Evolutionary conservation across 2,888 invertebrate genomes (phyloP).

Genomic region (Lucinisca nassula): DNA sequence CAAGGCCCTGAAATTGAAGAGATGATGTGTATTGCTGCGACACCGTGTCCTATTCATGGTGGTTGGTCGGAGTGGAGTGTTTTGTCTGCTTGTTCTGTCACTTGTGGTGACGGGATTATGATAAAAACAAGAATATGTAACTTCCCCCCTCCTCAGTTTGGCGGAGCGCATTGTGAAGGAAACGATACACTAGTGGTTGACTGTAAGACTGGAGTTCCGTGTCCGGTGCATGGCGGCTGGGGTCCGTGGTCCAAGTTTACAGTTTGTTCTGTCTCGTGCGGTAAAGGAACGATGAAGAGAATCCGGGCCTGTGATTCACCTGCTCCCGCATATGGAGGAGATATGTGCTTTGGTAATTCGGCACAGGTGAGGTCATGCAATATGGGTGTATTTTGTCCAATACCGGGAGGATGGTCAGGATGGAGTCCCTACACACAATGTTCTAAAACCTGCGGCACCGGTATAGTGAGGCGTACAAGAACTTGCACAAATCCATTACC

Average conservation of each 20-base stretch:
- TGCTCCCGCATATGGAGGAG: conserved; percentile 54
- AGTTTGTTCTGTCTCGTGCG: conserved; percentile 65
- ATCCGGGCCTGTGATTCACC: conserved; percentile 59
- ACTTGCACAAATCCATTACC: conserved; percentile 51
- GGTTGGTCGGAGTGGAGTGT: conserved; percentile 46
- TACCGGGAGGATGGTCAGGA: conserved; percentile 58
- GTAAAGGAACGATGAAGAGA: conserved; percentile 42
- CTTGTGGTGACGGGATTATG: conserved; percentile 43
- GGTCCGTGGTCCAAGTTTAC: conserved; percentile 52
- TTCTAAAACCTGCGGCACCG: conserved; percentile 56
- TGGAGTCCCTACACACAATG: conserved; percentile 55
- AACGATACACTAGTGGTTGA: conserved; percentile 20
- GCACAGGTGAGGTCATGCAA: conserved; percentile 44
- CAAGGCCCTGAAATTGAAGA: conserved; percentile 18
- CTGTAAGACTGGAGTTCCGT: conserved; percentile 52
- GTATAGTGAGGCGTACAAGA: conserved; percentile 26
- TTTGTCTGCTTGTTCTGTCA: conserved; percentile 22
- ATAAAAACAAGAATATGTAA: conserved; percentile 24
- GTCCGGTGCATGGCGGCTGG: conserved; percentile 69
- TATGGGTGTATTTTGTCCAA: conserved; percentile 42
- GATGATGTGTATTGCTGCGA: conserved; percentile 20
- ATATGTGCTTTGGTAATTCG: conserved; percentile 51
- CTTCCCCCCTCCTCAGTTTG: conserved; percentile 52
- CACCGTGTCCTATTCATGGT: conserved; percentile 51
- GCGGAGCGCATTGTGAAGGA: conserved; percentile 56